Conservation (phyloP, 1,140 invertebrate species). For the Holcopasites calliopsidis region DNA sequence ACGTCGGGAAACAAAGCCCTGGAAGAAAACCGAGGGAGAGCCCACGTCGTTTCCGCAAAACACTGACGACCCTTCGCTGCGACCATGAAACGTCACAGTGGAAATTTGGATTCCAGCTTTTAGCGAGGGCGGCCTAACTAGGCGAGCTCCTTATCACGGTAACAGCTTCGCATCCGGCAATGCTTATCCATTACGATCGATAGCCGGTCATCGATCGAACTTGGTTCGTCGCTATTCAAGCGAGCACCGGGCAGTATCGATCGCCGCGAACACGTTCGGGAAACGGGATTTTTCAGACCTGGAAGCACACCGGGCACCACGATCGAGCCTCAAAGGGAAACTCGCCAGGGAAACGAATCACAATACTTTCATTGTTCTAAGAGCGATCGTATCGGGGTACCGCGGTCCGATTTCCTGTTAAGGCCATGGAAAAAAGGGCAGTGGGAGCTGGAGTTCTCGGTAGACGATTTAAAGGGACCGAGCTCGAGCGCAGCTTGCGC, state of each 20-base stretch:
- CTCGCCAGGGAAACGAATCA: background rate
- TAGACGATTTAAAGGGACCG: conserved; percentile 8
- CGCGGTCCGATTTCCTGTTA: background rate
- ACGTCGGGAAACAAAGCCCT: conserved; percentile 48
- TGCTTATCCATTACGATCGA: no score
- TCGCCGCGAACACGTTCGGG: no score
- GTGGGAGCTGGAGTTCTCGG: background rate
- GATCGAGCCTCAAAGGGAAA: background rate
- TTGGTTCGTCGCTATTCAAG: no score
- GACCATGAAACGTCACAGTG: conserved; percentile 26
- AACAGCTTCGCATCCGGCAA: no score
- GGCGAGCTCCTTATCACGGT: no score
- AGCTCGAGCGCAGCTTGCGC: background rate
- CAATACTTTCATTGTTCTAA: background rate
- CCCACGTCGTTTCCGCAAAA: conserved; percentile 56
- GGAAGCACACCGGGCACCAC: no score
- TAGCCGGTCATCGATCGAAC: no score
- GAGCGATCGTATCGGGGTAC: background rate
- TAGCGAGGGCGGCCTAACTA: no score
- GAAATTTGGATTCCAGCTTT: no score
- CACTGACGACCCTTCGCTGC: conserved; percentile 46
- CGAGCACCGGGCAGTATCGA: no score
- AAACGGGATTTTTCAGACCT: background rate
- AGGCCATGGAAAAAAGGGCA: background rate
- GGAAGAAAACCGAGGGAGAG: conserved; percentile 10